Percentiles rank a stretch among this genome's conserved stretches.
Conservation (phyloP, 2,888 invertebrate genomes). For the Ophion ventricosus region DNA sequence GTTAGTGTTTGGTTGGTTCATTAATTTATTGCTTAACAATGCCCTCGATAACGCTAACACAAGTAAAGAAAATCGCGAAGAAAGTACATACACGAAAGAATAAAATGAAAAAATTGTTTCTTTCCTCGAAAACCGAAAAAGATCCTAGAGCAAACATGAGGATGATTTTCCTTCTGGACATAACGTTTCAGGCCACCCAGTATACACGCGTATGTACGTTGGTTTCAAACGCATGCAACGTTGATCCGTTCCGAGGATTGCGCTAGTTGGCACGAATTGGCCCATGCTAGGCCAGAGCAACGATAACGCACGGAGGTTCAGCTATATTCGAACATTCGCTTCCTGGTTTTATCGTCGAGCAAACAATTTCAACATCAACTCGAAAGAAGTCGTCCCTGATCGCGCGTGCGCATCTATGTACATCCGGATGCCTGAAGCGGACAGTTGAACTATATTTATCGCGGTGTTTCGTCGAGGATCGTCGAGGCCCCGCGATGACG, state of each 20-base stretch:
- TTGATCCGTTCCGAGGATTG: background rate
- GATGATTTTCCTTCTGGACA: no score
- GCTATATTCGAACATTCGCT: constrained; percentile 28
- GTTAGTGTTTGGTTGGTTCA: no score
- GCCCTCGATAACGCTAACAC: no score
- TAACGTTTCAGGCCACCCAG: no score
- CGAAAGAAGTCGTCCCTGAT: constrained; percentile 33
- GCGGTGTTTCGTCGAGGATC: background rate
- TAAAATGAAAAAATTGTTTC: no score
- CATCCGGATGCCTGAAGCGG: constrained; percentile 18
- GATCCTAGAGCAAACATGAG: no score
- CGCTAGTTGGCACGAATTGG: background rate
- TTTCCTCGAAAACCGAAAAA: no score
- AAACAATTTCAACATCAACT: constrained; percentile 35
- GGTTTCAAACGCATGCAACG: background rate
- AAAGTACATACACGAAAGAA: no score
- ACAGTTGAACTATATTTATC: background rate
- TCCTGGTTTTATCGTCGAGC: constrained; percentile 33
- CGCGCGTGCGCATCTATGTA: background rate
- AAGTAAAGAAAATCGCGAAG: no score
- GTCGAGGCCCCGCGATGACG: background rate
- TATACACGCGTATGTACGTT: background rate
- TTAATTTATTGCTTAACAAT: no score
- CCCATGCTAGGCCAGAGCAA: background rate
- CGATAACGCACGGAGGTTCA: background rate